These are phyloP conservation scores for Brachionus manjavacas DNA, from an alignment of 1,140 invertebrate species.

Conservation along the genomic window DNA sequence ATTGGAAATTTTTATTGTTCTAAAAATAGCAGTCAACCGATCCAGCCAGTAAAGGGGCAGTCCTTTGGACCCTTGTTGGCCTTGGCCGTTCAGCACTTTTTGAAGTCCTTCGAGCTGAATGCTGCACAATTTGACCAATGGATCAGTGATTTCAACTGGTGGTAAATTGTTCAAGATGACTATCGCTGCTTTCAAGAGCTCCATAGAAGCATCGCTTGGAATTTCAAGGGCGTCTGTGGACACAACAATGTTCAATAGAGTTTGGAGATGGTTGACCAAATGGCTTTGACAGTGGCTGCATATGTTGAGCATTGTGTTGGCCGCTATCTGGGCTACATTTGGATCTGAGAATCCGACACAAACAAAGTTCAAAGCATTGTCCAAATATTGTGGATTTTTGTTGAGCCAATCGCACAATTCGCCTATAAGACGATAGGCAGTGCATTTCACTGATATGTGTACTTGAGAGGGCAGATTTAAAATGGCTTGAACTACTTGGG, in stretches of 20 bases:
- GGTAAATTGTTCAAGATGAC: conserved; percentile 66
- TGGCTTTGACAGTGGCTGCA: conserved; percentile 73
- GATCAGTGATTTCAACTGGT: conserved; percentile 61
- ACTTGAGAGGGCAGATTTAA: conserved; percentile 74
- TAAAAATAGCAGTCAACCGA: conserved; percentile 79
- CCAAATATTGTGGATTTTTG: conserved; percentile 71
- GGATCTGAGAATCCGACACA: conserved; percentile 57
- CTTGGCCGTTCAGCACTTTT: conserved; percentile 47
- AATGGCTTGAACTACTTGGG: conserved; percentile 84
- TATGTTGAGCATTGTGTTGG: conserved; percentile 65
- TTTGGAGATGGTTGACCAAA: conserved; percentile 73
- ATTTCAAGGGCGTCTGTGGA: conserved; percentile 74
- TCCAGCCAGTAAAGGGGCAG: conserved; percentile 83
- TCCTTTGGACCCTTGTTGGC: conserved; percentile 46
- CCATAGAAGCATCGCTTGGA: conserved; percentile 73
- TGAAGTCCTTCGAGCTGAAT: conserved; percentile 47
- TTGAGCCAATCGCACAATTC: conserved; percentile 93
- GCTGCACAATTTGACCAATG: conserved; percentile 49
- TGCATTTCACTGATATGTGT: conserved; percentile 80
- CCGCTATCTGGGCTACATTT: conserved; percentile 70
- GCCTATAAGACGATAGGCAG: conserved; percentile 79
- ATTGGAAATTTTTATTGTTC: conserved; percentile 46
- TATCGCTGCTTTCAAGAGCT: conserved; percentile 73
- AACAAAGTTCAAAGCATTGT: conserved; percentile 29
- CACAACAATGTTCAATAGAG: conserved; percentile 73